Conservation (phyloP, 2,113 vertebrate genomes). For the Archilochus colubris region DNA sequence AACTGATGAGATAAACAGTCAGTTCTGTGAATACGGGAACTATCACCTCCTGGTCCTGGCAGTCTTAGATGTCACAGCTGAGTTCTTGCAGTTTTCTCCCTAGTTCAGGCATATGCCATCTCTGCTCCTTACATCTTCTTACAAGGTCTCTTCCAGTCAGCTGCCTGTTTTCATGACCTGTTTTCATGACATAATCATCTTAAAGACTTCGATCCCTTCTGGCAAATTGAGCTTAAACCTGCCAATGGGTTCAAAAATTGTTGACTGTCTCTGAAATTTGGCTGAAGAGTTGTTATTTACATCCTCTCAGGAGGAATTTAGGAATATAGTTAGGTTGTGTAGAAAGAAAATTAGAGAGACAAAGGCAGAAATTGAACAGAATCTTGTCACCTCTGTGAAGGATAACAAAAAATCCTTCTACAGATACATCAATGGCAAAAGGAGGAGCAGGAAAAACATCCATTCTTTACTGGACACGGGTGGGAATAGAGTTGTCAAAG, state of each 20-base stretch:
- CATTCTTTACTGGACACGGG: no score
- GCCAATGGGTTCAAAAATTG: neutral
- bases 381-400: no score
- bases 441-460: no score
- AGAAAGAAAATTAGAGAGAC: no score
- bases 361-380: no score
- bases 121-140: neutral
- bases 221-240: neutral
- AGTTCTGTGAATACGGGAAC: neutral
- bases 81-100: neutral
- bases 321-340: no score
- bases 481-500: no score
- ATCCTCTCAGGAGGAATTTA: neutral
- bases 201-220: neutral
- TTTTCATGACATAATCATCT: neutral
- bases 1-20: neutral
- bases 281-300: neutral
- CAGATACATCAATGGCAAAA: no score
- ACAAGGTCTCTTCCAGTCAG: conserved; percentile 8
- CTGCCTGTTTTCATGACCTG: neutral
- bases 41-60: neutral
- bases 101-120: neutral
- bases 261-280: neutral
- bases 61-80: neutral
- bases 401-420: no score